Conservation (phyloP, 1,140 invertebrate species). For the Conus betulinus region DNA sequence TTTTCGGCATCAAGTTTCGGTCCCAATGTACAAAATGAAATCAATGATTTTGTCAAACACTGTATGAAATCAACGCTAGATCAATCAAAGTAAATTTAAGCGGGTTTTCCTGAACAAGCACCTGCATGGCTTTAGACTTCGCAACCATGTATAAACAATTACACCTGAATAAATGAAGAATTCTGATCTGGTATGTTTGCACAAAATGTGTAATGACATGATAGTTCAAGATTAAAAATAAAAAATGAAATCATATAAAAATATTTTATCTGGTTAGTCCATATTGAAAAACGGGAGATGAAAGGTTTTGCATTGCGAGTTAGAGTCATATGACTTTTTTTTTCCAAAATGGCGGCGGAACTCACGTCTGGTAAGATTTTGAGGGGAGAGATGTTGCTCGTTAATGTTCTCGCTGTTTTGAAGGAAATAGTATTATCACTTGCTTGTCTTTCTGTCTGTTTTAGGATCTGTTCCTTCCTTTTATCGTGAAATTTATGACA, state of each 20-base stretch:
- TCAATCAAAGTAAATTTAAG: neutral
- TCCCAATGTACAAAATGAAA: neutral
- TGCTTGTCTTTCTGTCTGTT: conserved; percentile 40
- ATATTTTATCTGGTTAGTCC: no score
- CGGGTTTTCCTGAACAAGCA: conserved; percentile 12
- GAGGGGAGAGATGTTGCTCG: neutral
- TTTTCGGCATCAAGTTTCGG: neutral
- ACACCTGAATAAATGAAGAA: conserved; percentile 3
- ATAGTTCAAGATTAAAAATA: no score
- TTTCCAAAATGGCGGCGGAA: conserved; percentile 73
- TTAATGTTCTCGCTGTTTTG: neutral
- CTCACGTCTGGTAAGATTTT: conserved; percentile 65
- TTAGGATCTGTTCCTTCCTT: conserved; percentile 81
- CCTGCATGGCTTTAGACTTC: conserved; percentile 25
- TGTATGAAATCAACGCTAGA: neutral
- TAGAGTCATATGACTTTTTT: conserved; percentile 69
- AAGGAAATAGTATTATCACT: neutral
- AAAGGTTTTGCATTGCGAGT: neutral
- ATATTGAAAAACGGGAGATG: no score
- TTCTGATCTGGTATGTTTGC: neutral
- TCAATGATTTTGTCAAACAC: neutral
- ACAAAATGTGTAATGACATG: no score
- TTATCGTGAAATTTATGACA: conserved; percentile 82
- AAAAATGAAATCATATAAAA: no score
- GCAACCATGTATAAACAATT: conserved; percentile 39